Conservation (phyloP, 64 coral and sea anemone species). For the Montipora capricornis region DNA sequence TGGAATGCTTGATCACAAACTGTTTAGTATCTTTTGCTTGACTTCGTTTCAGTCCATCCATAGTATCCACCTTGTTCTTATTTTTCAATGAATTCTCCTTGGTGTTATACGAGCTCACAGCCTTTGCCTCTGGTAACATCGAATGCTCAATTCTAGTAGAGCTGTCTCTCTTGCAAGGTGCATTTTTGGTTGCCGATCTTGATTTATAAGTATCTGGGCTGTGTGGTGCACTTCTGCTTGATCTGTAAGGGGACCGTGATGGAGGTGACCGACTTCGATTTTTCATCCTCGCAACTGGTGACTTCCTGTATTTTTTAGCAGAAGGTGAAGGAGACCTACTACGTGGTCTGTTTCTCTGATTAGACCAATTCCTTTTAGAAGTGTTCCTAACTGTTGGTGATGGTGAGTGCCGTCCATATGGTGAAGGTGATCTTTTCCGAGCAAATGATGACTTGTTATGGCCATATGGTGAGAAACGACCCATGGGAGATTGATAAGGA, state of each 20-base stretch:
- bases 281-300: slow-evolving; percentile 64
- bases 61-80: slow-evolving; percentile 54
- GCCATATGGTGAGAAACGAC: slow-evolving; percentile 72
- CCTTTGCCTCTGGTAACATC: slow-evolving; percentile 1
- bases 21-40: slow-evolving; percentile 12
- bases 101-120: neutral
- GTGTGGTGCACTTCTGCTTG: slow-evolving; percentile 14
- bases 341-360: slow-evolving; percentile 12
- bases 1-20: neutral
- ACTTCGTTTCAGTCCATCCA: slow-evolving; percentile 78
- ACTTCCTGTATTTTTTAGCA: slow-evolving; percentile 26
- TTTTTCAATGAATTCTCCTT: slow-evolving; percentile 40
- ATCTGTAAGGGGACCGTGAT: slow-evolving; percentile 62
- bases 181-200: slow-evolving; percentile 67
- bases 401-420: slow-evolving; percentile 79
- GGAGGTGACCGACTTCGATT: slow-evolving; percentile 74
- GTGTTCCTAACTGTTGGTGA: slow-evolving; percentile 85
- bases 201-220: slow-evolving; percentile 75
- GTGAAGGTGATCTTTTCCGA: slow-evolving; percentile 75
- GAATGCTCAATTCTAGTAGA: slow-evolving; percentile 56
- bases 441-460: neutral
- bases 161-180: slow-evolving; percentile 62
- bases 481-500: slow-evolving; percentile 77
- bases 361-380: slow-evolving; percentile 17
- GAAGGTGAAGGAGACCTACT: slow-evolving; percentile 63